A percentile compares a stretch with the other conserved stretches of the same genome.
Evolutionary conservation across 2,797 vertebrate species (phyloP).

Genomic region (Hippocampus kuda): DNA sequence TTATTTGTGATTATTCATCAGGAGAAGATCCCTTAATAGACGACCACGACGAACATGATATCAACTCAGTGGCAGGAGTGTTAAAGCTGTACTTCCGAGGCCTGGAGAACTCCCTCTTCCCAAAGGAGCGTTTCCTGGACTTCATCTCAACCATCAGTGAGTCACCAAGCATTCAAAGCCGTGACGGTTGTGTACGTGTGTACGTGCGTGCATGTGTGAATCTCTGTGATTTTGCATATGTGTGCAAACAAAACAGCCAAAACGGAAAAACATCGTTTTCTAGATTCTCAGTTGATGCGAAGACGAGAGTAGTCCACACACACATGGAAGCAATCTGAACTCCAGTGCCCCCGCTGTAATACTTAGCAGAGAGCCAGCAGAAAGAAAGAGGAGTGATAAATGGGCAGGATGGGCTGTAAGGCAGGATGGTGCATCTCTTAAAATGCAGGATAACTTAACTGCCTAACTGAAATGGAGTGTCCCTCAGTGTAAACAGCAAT

Average conservation of each 20-base stretch:
- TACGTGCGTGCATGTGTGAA: neutral
- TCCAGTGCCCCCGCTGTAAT: neutral
- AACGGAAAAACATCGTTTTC: neutral
- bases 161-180: slow-evolving; percentile 42
- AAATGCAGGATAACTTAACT: neutral
- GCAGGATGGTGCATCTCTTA: neutral
- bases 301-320: neutral
- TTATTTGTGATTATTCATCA: slow-evolving; percentile 39
- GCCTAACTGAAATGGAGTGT: neutral
- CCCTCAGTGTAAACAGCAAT: neutral
- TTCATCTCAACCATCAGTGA: slow-evolving; percentile 96
- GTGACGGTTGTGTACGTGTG: neutral
- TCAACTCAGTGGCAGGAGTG: slow-evolving; percentile 95
- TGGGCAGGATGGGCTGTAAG: neutral
- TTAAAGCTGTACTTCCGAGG: slow-evolving; percentile 98
- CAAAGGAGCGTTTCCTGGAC: slow-evolving; percentile 97
- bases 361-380: neutral
- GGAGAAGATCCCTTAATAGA: slow-evolving; percentile 94
- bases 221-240: neutral
- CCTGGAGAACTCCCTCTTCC: slow-evolving; percentile 94
- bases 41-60: slow-evolving; percentile 91
- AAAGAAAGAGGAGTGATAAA: neutral
- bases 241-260: neutral
- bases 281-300: neutral
- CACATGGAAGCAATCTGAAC: slow-evolving; percentile 2